A percentile compares a stretch with the other conserved stretches of the same genome.
phyloP scores from a whole-genome alignment of 2,113 vertebrate genomes.

The Passer domesticus region DNA sequence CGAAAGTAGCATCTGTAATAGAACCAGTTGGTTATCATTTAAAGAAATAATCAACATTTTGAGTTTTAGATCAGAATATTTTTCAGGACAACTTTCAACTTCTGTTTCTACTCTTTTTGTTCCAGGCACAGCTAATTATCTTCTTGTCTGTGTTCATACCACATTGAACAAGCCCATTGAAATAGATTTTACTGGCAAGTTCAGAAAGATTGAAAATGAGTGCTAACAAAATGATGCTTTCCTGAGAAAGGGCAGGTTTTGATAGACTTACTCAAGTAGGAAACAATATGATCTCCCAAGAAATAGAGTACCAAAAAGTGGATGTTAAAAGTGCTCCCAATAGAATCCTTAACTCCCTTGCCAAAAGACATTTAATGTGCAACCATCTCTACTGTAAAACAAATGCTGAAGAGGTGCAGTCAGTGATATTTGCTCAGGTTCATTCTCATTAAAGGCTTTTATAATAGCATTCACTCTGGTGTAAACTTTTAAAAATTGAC shows the following conservation, averaged over 20 bases:
- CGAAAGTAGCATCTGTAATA: not conserved
- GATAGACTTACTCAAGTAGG: slow-evolving; percentile 5
- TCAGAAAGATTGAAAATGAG: slow-evolving; percentile 20
- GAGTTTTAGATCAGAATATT: not conserved
- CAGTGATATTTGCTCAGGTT: slow-evolving; percentile 51
- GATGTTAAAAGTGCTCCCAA: not conserved
- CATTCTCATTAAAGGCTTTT: slow-evolving; percentile 49
- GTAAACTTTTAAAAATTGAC: slow-evolving; percentile 53
- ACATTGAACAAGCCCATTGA: not conserved
- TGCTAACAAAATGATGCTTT: not conserved
- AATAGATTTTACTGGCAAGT: slow-evolving; percentile 7
- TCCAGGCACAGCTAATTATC: not conserved
- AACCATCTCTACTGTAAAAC: slow-evolving; percentile 40
- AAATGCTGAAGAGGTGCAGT: slow-evolving; percentile 19
- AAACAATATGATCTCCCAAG: slow-evolving; percentile 10
- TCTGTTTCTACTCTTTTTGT: not conserved
- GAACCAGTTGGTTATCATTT: not conserved
- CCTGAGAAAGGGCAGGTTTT: slow-evolving; percentile 6
- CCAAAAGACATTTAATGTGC: slow-evolving; percentile 20
- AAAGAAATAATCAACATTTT: slow-evolving; percentile 5
- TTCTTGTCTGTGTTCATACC: not conserved
- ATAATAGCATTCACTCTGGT: slow-evolving; percentile 25
- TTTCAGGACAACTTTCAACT: not conserved
- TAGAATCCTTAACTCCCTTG: slow-evolving; percentile 26
- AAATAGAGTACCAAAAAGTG: slow-evolving; percentile 11